Evolutionary conservation across 2,797 vertebrate species (phyloP).

Genomic region (Sylvilagus floridanus): DNA sequence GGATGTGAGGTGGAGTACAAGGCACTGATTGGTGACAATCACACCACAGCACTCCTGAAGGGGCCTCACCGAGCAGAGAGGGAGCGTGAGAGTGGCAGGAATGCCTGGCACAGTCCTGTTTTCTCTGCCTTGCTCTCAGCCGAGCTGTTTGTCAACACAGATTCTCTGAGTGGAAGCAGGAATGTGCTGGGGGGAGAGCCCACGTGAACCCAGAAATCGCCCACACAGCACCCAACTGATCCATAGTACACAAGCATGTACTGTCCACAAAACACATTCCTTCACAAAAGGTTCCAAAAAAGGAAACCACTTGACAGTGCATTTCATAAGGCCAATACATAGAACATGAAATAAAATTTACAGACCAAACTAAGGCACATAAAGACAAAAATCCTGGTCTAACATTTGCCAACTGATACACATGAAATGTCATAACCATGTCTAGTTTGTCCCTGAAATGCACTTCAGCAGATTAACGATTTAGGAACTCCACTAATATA

Average conservation of each 20-base stretch:
- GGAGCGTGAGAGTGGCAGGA: background rate
- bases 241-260: background rate
- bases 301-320: background rate
- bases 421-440: conserved; percentile 48
- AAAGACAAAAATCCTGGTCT: background rate
- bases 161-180: conserved; percentile 15
- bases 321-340: background rate
- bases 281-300: conserved; percentile 18
- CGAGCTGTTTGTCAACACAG: background rate
- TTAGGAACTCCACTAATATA: conserved; percentile 74
- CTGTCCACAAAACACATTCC: background rate
- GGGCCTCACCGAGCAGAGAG: background rate
- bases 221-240: background rate
- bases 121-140: background rate
- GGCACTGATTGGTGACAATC: background rate
- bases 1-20: background rate
- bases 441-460: conserved; percentile 68
- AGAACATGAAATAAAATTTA: conserved; percentile 33
- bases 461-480: conserved; percentile 74
- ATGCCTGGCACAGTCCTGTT: background rate
- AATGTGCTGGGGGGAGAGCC: background rate
- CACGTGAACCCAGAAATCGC: background rate
- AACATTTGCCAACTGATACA: conserved; percentile 35
- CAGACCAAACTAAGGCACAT: background rate
- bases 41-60: background rate